These are phyloP conservation scores for Xanthia togata DNA, from an alignment of 2,888 invertebrate species.

Conservation along the genomic window DNA sequence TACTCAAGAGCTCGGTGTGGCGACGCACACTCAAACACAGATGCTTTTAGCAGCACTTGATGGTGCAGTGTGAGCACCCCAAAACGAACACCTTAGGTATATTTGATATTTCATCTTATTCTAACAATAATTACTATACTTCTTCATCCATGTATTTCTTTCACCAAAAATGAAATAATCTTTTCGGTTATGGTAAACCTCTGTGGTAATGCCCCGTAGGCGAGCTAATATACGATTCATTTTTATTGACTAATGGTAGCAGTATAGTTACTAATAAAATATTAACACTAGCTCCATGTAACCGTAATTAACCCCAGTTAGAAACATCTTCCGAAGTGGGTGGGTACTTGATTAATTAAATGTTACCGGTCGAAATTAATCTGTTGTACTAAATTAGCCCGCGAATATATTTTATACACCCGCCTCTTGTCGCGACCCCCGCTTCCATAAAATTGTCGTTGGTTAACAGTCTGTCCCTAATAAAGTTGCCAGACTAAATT, in stretches of 20 bases:
- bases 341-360: slow-evolving; percentile 65
- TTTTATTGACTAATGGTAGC: slow-evolving; percentile 68
- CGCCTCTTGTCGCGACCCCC: slow-evolving; percentile 54
- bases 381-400: slow-evolving; percentile 40
- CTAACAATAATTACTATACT: slow-evolving; percentile 22
- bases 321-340: slow-evolving; percentile 54
- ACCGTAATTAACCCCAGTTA: slow-evolving; percentile 69
- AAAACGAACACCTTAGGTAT: slow-evolving; percentile 47
- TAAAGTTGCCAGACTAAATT: slow-evolving; percentile 28
- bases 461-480: slow-evolving; percentile 12
- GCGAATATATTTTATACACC: slow-evolving; percentile 51
- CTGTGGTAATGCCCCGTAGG: slow-evolving; percentile 60
- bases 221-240: slow-evolving; percentile 57
- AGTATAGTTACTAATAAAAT: slow-evolving; percentile 68
- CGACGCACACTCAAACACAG: slow-evolving; percentile 65
- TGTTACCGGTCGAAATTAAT: slow-evolving; percentile 43
- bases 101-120: slow-evolving; percentile 30
- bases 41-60: slow-evolving; percentile 74
- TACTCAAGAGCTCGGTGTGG: slow-evolving; percentile 62
- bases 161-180: slow-evolving; percentile 47
- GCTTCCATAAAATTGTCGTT: slow-evolving; percentile 36
- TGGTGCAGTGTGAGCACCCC: slow-evolving; percentile 61
- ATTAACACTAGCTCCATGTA: slow-evolving; percentile 79
- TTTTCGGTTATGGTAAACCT: slow-evolving; percentile 66
- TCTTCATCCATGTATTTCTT: slow-evolving; percentile 30